Percentiles rank a stretch among this genome's conserved stretches.
Evolutionary conservation across 2,113 vertebrate species (phyloP).

Genomic region (Tragelaphus imberbis): DNA sequence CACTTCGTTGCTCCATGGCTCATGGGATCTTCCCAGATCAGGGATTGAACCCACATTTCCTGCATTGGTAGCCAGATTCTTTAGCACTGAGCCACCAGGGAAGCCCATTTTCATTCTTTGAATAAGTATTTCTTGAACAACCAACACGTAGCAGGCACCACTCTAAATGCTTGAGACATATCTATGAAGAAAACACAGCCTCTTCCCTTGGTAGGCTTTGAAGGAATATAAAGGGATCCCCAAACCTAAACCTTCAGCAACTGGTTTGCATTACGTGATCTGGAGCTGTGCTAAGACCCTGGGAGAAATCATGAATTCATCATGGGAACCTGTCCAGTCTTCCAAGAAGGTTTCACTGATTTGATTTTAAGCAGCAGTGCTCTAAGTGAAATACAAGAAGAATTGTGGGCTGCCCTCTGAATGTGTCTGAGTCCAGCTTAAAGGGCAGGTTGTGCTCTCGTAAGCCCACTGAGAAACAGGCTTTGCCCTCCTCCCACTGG

Average conservation of each 20-base stretch:
- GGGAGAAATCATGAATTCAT: not conserved
- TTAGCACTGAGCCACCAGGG: not conserved
- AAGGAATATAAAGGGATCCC: not conserved
- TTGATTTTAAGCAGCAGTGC: not conserved
- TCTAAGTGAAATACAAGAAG: conserved; percentile 28
- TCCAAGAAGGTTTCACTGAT: conserved; percentile 4
- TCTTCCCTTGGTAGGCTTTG: not conserved
- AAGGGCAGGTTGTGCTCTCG: conserved; percentile 25
- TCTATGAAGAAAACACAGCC: not conserved
- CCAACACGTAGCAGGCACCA: not conserved
- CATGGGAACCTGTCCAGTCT: not conserved
- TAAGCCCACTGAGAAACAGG: conserved; percentile 47
- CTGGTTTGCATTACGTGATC: not conserved
- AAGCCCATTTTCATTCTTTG: not conserved
- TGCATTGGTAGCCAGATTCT: not conserved
- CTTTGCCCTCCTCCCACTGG: conserved; percentile 53
- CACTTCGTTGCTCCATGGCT: not conserved
- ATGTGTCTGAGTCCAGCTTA: conserved; percentile 41
- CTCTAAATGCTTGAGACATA: not conserved
- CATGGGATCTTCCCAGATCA: not conserved
- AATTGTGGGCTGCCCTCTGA: not conserved
- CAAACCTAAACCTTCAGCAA: not conserved
- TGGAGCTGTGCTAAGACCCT: not conserved
- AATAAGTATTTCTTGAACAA: not conserved
- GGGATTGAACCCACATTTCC: not conserved